These are phyloP conservation scores for Cheilosia soror DNA, from an alignment of 2,888 invertebrate species.

Conservation along the genomic window DNA sequence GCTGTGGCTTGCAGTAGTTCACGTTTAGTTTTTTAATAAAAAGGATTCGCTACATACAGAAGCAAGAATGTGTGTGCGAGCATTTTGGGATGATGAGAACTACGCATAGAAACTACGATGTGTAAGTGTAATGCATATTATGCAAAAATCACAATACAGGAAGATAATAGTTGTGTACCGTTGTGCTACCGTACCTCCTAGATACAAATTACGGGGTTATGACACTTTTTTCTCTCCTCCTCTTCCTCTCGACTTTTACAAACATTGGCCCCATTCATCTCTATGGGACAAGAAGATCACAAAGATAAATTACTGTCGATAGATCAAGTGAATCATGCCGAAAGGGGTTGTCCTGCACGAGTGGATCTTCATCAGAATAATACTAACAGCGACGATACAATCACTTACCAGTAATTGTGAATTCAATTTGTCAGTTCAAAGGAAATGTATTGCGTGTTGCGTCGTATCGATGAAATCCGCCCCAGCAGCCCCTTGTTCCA, in stretches of 20 bases:
- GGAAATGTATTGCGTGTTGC: neutral
- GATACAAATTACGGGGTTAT: constrained; percentile 52
- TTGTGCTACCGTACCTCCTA: constrained; percentile 10
- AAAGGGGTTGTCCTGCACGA: constrained; percentile 14
- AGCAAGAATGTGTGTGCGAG: neutral
- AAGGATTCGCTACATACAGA: constrained; percentile 9
- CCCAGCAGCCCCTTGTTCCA: neutral
- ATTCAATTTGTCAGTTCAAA: constrained; percentile 30
- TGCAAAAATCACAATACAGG: constrained; percentile 60
- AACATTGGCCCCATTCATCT: constrained; percentile 9
- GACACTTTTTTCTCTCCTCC: constrained; percentile 1
- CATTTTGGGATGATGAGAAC: constrained; percentile 2
- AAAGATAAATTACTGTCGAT: constrained; percentile 40
- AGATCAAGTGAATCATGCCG: too few relatives aligned
- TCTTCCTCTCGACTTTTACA: neutral
- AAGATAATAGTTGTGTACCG: constrained; percentile 58
- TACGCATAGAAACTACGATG: constrained; percentile 5
- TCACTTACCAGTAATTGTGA: constrained; percentile 35
- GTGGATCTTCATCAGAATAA: constrained; percentile 3
- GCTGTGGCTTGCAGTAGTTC: constrained; percentile 26
- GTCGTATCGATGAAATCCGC: constrained; percentile 6
- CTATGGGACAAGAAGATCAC: neutral
- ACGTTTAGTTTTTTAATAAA: constrained; percentile 6
- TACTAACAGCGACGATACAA: constrained; percentile 8
- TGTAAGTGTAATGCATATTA: constrained; percentile 21